Evolutionary conservation across 2,888 invertebrate genomes (phyloP).

Genomic region (Parnassius orleans): DNA sequence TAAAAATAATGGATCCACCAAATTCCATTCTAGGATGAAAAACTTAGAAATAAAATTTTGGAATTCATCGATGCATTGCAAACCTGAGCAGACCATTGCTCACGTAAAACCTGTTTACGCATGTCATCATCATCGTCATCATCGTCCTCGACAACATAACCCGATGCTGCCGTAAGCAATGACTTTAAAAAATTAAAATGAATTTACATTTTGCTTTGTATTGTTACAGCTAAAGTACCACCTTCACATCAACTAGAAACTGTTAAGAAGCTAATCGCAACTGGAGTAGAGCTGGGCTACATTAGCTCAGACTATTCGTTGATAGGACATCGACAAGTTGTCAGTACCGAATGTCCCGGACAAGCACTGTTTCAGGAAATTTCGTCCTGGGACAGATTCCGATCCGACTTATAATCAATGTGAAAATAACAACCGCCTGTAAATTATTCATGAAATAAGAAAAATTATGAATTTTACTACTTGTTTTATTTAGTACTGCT

Average conservation of each 20-base stretch:
- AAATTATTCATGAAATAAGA: not conserved
- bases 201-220: conserved; percentile 1
- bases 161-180: too few relatives aligned
- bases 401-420: conserved; percentile 6
- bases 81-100: too few relatives aligned
- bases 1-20: too few relatives aligned
- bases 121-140: too few relatives aligned
- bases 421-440: not conserved
- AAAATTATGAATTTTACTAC: too few relatives aligned
- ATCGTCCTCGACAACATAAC: too few relatives aligned
- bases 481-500: too few relatives aligned
- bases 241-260: conserved; percentile 73
- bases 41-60: too few relatives aligned
- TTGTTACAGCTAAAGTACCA: conserved; percentile 52
- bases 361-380: conserved; percentile 79
- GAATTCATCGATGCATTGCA: too few relatives aligned
- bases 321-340: conserved; percentile 71
- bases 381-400: conserved; percentile 67
- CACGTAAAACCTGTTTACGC: too few relatives aligned
- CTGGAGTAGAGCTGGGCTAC: conserved; percentile 73
- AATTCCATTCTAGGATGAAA: too few relatives aligned
- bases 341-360: conserved; percentile 82
- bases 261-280: conserved; percentile 71
- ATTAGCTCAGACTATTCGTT: conserved; percentile 74
- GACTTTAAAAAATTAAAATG: not conserved